These are phyloP conservation scores for human DNA, from an alignment of 2,113 vertebrate species.

Conservation along the genomic window GRCh38 chr11:20100001-20100500, in stretches of 20 bases:
- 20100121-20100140: neutral
- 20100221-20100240: neutral
- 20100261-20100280: neutral
- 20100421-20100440: neutral
- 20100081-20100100: neutral
- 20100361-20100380: neutral
- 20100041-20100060: neutral
- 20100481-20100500: neutral
- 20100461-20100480: neutral
- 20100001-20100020: neutral
- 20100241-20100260: neutral
- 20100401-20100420: accelerated
- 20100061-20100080: neutral
- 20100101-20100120: neutral
- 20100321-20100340: neutral
- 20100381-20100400: neutral
- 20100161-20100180: neutral
- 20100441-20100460: neutral
- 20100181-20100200: neutral
- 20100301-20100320: neutral
- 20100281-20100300: neutral
- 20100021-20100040: neutral
- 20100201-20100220: neutral
- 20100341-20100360: neutral
- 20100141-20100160: neutral